These are phyloP conservation scores for Sebastes kiyomatsui DNA, from an alignment of 2,797 vertebrate species.

Conservation along the genomic window DNA sequence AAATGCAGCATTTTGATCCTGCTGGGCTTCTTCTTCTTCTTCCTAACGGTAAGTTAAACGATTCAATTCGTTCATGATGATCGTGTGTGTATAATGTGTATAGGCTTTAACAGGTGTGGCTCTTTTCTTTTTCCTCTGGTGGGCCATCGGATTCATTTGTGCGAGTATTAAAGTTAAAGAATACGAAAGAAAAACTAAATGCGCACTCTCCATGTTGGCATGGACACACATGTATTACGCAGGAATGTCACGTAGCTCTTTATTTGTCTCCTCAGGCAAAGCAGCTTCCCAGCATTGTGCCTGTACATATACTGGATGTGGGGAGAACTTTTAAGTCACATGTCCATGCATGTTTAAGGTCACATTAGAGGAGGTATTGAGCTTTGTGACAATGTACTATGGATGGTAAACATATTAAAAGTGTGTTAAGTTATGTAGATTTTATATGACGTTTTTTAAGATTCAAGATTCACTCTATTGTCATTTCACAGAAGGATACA, in stretches of 20 bases:
- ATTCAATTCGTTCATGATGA: too few relatives aligned
- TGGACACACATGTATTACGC: not conserved
- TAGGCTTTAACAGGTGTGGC: slow-evolving; percentile 58
- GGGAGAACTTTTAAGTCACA: not conserved
- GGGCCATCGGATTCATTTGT: fast-evolving
- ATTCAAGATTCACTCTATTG: too few relatives aligned
- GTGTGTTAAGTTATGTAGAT: not conserved
- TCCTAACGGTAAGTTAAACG: slow-evolving; percentile 60
- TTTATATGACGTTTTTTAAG: not conserved
- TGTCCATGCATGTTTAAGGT: not conserved
- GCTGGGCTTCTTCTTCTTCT: slow-evolving; percentile 18
- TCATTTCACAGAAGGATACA: too few relatives aligned
- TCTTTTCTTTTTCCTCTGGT: not conserved
- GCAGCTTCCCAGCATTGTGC: not conserved
- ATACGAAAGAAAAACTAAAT: not conserved
- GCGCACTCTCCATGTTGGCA: not conserved
- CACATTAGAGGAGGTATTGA: not conserved
- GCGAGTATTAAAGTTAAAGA: not conserved
- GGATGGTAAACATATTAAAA: too few relatives aligned
- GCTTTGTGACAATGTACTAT: not conserved
- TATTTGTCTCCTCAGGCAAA: not conserved
- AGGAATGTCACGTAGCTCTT: not conserved
- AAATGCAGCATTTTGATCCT: slow-evolving; percentile 15
- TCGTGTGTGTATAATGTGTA: not conserved
- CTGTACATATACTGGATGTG: not conserved